phyloP scores from a whole-genome alignment of 2,888 invertebrate genomes.

The Tolmerus cingulatus region DNA sequence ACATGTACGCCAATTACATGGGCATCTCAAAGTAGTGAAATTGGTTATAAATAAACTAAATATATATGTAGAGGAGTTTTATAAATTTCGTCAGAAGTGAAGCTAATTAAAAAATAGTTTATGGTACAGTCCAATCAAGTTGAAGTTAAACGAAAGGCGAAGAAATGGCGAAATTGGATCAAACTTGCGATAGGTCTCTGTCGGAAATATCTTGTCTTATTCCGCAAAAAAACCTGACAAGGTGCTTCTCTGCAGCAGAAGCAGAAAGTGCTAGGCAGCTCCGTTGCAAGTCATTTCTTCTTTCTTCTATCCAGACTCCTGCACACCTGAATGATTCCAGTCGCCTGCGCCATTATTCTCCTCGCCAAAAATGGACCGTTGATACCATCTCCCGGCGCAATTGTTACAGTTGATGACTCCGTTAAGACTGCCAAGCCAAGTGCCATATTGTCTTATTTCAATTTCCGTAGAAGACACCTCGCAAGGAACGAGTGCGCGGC shows the following conservation, averaged over 20 bases:
- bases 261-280: neutral
- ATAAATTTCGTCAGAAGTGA: too few species aligned
- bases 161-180: neutral
- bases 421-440: neutral
- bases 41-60: too few species aligned
- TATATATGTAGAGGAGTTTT: too few species aligned
- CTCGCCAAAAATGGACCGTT: neutral
- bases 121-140: neutral
- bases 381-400: neutral
- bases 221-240: neutral
- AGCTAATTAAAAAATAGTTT: neutral
- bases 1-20: too few species aligned
- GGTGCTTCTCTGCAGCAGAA: neutral
- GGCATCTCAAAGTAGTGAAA: too few species aligned
- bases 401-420: slow-evolving; percentile 32
- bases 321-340: neutral
- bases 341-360: neutral
- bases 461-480: neutral
- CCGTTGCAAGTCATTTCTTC: neutral
- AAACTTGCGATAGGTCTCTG: neutral
- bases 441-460: slow-evolving; percentile 27
- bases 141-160: neutral
- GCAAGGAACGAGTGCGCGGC: neutral
- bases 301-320: neutral
- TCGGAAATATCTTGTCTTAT: neutral